Evolutionary conservation across 30 jellyfish, hydroid and myxozoan species (phyloP).

Genomic region (Nemopilema nomurai): DNA sequence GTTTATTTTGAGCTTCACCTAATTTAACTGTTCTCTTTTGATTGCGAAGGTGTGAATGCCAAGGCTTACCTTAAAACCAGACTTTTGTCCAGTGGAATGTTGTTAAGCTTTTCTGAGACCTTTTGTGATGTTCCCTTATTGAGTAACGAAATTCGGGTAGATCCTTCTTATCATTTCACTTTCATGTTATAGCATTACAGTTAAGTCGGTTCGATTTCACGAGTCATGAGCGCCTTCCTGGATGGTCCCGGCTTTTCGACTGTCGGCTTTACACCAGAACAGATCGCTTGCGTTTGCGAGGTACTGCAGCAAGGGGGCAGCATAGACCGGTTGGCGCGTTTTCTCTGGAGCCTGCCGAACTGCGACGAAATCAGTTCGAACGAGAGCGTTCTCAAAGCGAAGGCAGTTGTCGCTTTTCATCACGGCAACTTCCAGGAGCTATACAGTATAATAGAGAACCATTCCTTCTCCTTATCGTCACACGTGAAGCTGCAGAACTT

Average conservation of each 20-base stretch:
- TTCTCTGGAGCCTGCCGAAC: slow-evolving; percentile 92
- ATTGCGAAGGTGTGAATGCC: slow-evolving; percentile 84
- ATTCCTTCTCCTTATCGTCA: slow-evolving; percentile 65
- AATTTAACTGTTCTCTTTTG: slow-evolving; percentile 72
- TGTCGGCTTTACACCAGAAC: slow-evolving; percentile 91
- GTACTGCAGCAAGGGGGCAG: slow-evolving; percentile 95
- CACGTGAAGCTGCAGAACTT: slow-evolving; percentile 85
- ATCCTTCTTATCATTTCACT: slow-evolving; percentile 40
- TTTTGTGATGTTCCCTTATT: slow-evolving; percentile 58
- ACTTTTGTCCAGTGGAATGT: slow-evolving; percentile 71
- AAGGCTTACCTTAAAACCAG: slow-evolving; percentile 70
- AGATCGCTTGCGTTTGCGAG: slow-evolving; percentile 95
- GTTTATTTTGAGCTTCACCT: slow-evolving; percentile 69
- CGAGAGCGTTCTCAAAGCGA: slow-evolving; percentile 89
- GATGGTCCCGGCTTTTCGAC: slow-evolving; percentile 67
- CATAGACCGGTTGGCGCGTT: slow-evolving; percentile 89
- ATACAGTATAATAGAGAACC: slow-evolving; percentile 80
- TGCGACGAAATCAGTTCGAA: slow-evolving; percentile 80
- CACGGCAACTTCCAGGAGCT: slow-evolving; percentile 94
- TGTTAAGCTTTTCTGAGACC: slow-evolving; percentile 63
- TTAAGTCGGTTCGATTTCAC: slow-evolving; percentile 67
- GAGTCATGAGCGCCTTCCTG: slow-evolving; percentile 72
- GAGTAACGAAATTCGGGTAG: slow-evolving; percentile 62
- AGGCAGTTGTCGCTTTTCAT: slow-evolving; percentile 91
- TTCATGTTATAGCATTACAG: slow-evolving; percentile 57